Evolutionary conservation across 2,797 vertebrate species (phyloP).

Genomic region (Ispidina lecontei): DNA sequence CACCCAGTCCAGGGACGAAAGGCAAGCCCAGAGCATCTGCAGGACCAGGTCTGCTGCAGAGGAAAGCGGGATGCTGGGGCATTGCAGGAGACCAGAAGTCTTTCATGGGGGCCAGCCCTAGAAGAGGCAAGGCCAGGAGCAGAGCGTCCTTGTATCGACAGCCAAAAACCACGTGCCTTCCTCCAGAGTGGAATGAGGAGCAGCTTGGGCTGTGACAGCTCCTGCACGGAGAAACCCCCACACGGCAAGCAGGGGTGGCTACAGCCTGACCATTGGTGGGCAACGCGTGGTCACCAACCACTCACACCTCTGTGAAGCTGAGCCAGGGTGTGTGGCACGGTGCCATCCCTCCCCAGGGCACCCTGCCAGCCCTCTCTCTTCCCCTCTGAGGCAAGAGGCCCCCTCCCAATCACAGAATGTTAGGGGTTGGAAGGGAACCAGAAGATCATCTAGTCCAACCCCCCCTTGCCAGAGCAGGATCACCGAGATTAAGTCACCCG

Average conservation of each 20-base stretch:
- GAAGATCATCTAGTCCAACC: too few relatives aligned
- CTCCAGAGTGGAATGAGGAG: background rate
- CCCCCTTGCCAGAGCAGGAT: too few relatives aligned
- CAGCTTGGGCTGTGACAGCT: background rate
- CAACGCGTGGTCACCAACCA: fast-evolving
- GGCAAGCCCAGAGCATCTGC: background rate
- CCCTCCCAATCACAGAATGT: background rate
- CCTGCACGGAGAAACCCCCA: background rate
- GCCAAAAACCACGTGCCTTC: background rate
- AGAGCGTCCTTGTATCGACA: background rate
- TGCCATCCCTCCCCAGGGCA: background rate
- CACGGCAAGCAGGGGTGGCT: background rate
- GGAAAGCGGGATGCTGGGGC: background rate
- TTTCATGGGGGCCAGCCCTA: fast-evolving
- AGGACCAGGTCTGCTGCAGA: background rate
- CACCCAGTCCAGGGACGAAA: background rate
- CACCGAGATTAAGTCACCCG: too few relatives aligned
- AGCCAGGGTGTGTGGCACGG: fast-evolving
- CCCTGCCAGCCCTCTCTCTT: too few relatives aligned
- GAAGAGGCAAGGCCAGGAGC: background rate
- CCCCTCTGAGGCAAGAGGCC: background rate
- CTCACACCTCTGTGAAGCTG: background rate
- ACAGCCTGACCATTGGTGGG: fast-evolving
- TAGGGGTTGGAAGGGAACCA: too few relatives aligned
- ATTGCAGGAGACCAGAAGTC: background rate